phyloP scores from a whole-genome alignment of 2,113 vertebrate species.

The Heliornis fulica region DNA sequence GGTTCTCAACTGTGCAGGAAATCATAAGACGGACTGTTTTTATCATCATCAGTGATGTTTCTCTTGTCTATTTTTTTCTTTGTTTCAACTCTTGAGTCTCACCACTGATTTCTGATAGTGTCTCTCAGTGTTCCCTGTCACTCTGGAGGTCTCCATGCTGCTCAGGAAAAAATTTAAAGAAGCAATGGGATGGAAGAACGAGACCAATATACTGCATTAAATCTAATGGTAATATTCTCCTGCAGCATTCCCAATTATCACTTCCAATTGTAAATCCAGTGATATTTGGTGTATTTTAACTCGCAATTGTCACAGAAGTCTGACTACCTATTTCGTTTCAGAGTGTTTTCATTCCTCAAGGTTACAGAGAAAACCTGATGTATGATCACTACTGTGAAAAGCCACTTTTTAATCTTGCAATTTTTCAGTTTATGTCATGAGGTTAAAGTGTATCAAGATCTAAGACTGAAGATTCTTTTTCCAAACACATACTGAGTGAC shows the following conservation, averaged over 20 bases:
- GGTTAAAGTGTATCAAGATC: background rate
- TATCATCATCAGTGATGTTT: background rate
- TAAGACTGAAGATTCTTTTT: background rate
- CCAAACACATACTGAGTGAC: background rate
- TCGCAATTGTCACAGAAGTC: background rate
- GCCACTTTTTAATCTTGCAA: background rate
- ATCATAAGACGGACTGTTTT: background rate
- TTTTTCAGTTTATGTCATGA: background rate
- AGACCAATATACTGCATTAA: background rate
- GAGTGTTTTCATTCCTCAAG: background rate
- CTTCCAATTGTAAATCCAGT: background rate
- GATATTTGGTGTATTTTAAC: background rate
- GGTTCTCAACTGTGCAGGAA: background rate
- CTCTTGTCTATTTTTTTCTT: background rate
- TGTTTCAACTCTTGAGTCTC: background rate
- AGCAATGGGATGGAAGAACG: background rate
- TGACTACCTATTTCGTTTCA: background rate
- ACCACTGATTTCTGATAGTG: background rate
- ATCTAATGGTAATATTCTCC: background rate
- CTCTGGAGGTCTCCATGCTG: background rate
- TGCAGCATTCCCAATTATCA: background rate
- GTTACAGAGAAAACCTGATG: background rate
- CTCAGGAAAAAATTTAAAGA: background rate
- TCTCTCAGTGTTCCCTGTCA: no score
- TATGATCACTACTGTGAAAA: background rate